A percentile compares a stretch with the other conserved stretches of the same genome.
These are phyloP conservation scores for Limnodromus scolopaceus DNA, from an alignment of 2,797 vertebrate species.

Conservation along the genomic window DNA sequence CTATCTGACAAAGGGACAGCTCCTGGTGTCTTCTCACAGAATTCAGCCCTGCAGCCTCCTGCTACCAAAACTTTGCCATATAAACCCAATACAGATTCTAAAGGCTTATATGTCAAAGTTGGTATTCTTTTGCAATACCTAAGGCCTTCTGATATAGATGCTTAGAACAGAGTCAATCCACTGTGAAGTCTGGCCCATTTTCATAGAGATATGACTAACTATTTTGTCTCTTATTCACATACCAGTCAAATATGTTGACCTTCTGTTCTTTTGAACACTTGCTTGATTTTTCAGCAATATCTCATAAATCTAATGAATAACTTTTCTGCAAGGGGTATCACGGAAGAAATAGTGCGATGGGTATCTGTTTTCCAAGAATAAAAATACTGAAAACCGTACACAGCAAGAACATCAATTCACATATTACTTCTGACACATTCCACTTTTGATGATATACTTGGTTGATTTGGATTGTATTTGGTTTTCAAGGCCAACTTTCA, in stretches of 20 bases:
- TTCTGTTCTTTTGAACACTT: neutral
- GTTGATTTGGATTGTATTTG: neutral
- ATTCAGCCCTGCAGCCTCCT: neutral
- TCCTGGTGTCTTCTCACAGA: neutral
- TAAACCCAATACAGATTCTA: neutral
- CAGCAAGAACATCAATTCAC: conserved; percentile 32
- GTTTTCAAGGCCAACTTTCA: conserved; percentile 24
- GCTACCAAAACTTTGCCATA: neutral
- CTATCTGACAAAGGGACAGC: neutral
- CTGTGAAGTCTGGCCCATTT: neutral
- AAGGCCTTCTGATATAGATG: neutral
- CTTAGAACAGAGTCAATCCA: neutral
- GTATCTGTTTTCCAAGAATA: neutral
- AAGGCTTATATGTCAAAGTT: neutral
- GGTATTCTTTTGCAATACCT: neutral
- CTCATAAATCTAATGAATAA: neutral
- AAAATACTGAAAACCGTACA: neutral
- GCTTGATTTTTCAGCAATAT: neutral
- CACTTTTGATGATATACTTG: conserved; percentile 2
- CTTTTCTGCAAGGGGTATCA: neutral
- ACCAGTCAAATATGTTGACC: neutral
- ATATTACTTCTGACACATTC: conserved; percentile 27
- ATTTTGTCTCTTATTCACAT: neutral
- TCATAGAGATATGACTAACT: neutral
- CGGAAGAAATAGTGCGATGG: neutral